These are phyloP conservation scores for Parazoanthus darwini DNA, from an alignment of 92 coral and sea anemone genomes.

Conservation along the genomic window DNA sequence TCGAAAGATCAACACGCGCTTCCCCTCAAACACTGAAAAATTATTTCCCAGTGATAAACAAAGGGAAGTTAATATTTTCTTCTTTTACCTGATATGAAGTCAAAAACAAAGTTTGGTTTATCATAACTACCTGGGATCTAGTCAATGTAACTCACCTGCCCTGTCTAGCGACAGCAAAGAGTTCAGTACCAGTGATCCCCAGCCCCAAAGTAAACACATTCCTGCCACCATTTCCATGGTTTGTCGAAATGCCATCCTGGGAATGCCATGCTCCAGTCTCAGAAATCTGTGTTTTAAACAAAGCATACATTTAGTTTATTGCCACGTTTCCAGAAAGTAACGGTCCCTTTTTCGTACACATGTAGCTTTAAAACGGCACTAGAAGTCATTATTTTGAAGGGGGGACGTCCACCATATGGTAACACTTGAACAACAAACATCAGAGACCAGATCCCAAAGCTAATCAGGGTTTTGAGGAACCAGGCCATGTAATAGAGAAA, in stretches of 20 bases:
- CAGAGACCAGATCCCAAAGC: no score
- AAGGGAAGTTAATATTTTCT: no score
- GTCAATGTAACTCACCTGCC: constrained; percentile 66
- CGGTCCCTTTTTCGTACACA: neutral
- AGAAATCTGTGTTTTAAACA: constrained; percentile 6
- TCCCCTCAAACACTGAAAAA: no score
- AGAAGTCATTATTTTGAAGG: no score
- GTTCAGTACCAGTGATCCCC: constrained; percentile 92
- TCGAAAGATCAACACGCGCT: no score
- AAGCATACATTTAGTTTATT: neutral
- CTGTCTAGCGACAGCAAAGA: constrained; percentile 90
- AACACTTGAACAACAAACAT: no score
- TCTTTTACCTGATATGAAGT: neutral
- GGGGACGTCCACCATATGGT: no score
- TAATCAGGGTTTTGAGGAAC: no score
- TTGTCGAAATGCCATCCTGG: constrained; percentile 58
- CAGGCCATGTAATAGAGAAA: no score
- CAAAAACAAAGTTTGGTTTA: neutral
- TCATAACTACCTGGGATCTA: neutral
- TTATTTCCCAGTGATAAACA: no score
- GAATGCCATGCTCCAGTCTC: constrained; percentile 54
- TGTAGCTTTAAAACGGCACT: neutral
- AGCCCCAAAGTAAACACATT: constrained; percentile 90
- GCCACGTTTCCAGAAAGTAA: neutral
- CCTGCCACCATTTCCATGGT: constrained; percentile 60